Evolutionary conservation across 2,113 vertebrate species (phyloP).

Genomic region (Trematomus loennbergii): DNA sequence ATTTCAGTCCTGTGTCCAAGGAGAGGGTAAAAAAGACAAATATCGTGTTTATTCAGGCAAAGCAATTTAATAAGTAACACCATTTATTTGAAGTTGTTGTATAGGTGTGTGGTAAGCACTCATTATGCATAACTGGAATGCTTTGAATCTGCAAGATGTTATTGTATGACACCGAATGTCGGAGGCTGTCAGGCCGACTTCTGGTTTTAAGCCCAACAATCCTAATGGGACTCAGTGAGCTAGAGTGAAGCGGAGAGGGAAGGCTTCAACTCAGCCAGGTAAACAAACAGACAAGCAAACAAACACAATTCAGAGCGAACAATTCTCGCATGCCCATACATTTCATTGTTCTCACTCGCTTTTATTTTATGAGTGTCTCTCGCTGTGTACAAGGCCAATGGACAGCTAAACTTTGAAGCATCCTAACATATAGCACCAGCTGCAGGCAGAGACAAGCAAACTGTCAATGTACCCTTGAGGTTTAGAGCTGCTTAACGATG

Average conservation of each 20-base stretch:
- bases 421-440: constrained; percentile 56
- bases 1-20: background rate
- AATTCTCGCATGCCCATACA: constrained; percentile 47
- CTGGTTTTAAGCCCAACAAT: constrained; percentile 45
- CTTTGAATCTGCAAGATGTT: constrained; percentile 40
- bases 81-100: constrained; percentile 4
- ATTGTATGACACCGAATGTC: constrained; percentile 47
- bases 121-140: constrained; percentile 30
- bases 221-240: constrained; percentile 41
- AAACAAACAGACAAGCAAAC: constrained; percentile 64
- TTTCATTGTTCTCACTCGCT: constrained; percentile 48
- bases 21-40: background rate
- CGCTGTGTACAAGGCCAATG: constrained; percentile 60
- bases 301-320: constrained; percentile 44
- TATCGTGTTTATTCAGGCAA: constrained; percentile 14
- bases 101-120: background rate
- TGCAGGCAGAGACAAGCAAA: constrained; percentile 58
- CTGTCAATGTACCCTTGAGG: constrained; percentile 68
- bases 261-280: constrained; percentile 52
- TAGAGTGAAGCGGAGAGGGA: constrained; percentile 41
- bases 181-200: constrained; percentile 48
- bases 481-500: constrained; percentile 62
- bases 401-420: constrained; percentile 51
- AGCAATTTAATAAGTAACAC: constrained; percentile 5
- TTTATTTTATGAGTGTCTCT: constrained; percentile 57